These are phyloP conservation scores for Mola mola DNA, from an alignment of 2,113 vertebrate species.

Conservation along the genomic window DNA sequence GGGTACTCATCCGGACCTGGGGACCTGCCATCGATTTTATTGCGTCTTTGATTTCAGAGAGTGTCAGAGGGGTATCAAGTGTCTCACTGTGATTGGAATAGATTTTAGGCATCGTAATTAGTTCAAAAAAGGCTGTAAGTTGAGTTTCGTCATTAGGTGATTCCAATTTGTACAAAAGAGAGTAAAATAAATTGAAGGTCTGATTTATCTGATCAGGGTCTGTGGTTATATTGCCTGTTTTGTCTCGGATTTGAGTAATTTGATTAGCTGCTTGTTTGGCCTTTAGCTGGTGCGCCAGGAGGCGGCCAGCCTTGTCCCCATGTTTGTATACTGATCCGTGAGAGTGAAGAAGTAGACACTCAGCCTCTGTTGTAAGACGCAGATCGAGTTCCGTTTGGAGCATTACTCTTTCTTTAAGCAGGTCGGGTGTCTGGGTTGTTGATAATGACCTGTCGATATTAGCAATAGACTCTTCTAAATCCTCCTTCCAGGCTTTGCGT, in stretches of 20 bases:
- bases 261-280: neutral
- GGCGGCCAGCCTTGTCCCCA: neutral
- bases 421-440: neutral
- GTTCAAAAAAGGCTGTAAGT: neutral
- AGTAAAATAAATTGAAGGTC: neutral
- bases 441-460: neutral
- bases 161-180: neutral
- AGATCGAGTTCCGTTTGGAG: neutral
- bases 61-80: too few relatives aligned
- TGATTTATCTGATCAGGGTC: neutral
- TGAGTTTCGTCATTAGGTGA: neutral
- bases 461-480: neutral
- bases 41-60: too few relatives aligned
- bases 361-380: neutral
- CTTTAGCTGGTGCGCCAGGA: neutral
- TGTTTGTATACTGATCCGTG: neutral
- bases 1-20: too few relatives aligned
- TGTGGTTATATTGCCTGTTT: neutral
- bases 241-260: neutral
- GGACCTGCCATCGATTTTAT: too few relatives aligned
- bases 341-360: neutral
- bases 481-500: neutral
- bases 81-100: too few relatives aligned
- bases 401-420: neutral
- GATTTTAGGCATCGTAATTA: too few relatives aligned